These are phyloP conservation scores for Mus caroli DNA, from an alignment of 2,797 vertebrate genomes.

Conservation along the genomic window DNA sequence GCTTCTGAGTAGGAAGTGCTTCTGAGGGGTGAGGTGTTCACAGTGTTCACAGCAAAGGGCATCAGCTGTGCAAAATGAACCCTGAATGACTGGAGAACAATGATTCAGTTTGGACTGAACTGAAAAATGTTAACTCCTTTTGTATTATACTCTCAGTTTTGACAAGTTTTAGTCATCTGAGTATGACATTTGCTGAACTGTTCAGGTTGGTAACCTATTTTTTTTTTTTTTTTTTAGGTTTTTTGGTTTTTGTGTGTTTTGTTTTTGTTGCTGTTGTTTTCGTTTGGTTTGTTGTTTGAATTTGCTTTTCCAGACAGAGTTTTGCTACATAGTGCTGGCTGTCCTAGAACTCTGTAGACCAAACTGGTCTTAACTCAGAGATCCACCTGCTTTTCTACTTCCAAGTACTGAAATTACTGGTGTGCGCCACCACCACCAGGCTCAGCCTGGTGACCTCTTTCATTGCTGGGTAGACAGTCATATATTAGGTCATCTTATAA, in stretches of 20 bases:
- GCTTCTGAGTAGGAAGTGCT: slow-evolving; percentile 76
- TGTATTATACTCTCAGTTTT: slow-evolving; percentile 21
- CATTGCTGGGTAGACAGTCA: slow-evolving; percentile 89
- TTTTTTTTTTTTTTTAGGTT: too few relatives aligned
- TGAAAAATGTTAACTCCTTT: too few relatives aligned
- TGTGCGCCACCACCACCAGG: background rate
- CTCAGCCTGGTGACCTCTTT: slow-evolving; percentile 88
- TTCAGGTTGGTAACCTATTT: slow-evolving; percentile 76
- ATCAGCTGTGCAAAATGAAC: slow-evolving; percentile 83
- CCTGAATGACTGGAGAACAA: slow-evolving; percentile 82
- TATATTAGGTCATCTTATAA: slow-evolving; percentile 87
- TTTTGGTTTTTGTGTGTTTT: too few relatives aligned
- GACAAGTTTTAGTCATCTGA: slow-evolving; percentile 84
- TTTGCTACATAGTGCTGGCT: background rate
- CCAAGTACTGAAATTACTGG: background rate
- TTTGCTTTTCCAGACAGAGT: background rate
- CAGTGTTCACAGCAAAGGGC: slow-evolving; percentile 84
- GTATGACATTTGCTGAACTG: slow-evolving; percentile 84
- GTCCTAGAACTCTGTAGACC: background rate
- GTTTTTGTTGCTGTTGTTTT: too few relatives aligned
- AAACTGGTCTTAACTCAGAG: background rate
- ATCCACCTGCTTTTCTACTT: background rate
- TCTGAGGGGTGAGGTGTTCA: slow-evolving; percentile 79
- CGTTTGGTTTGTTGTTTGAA: background rate
- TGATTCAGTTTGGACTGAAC: slow-evolving; percentile 78